These are phyloP conservation scores for Plumapathes pennacea DNA, from an alignment of 92 coral and sea anemone species.

Conservation along the genomic window DNA sequence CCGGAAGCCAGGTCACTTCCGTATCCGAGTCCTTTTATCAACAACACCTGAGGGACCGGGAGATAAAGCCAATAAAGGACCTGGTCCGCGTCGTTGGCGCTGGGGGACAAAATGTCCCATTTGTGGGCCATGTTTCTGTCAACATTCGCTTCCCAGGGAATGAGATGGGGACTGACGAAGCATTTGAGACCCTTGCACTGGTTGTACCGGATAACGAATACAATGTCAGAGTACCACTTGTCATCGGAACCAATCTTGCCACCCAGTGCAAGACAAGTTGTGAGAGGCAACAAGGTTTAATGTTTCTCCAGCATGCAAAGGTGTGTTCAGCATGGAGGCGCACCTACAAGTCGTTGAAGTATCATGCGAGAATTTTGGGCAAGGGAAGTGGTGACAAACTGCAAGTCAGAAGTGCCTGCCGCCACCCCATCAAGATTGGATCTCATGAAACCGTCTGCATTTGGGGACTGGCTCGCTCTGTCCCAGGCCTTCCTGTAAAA, in stretches of 20 bases:
- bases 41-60: conserved; percentile 7
- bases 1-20: conserved; percentile 53
- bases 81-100: conserved; percentile 33
- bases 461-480: conserved; percentile 18
- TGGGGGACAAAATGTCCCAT: conserved; percentile 40
- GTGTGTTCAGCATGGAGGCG: conserved; percentile 24
- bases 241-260: conserved; percentile 35
- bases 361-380: not conserved
- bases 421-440: conserved; percentile 14
- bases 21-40: conserved; percentile 15
- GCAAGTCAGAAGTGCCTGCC: not conserved
- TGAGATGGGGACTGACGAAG: conserved; percentile 10
- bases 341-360: conserved; percentile 16
- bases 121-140: conserved; percentile 29
- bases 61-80: conserved; percentile 10
- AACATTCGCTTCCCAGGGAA: conserved; percentile 19
- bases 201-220: conserved; percentile 40
- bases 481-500: conserved; percentile 15
- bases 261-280: conserved; percentile 18
- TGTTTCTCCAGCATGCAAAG: conserved; percentile 8
- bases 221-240: conserved; percentile 28
- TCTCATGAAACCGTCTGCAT: conserved; percentile 30
- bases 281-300: not conserved
- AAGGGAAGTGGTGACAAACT: not conserved
- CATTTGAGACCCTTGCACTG: conserved; percentile 4